Evolutionary conservation across 2,113 vertebrate species (phyloP).

Genomic region (Cervus canadensis): DNA sequence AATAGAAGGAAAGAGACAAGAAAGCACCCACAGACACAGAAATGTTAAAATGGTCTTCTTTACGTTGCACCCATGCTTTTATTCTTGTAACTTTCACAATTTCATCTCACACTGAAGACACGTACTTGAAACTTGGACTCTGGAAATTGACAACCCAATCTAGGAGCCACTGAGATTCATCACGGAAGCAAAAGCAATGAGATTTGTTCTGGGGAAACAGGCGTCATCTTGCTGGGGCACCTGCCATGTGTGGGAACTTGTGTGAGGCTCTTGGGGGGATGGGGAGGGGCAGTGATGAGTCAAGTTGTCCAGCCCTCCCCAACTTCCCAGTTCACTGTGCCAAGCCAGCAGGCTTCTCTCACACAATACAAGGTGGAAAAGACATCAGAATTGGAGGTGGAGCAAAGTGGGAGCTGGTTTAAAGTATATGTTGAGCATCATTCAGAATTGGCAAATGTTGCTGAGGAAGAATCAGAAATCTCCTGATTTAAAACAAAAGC

Average conservation of each 20-base stretch:
- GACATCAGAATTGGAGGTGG: not conserved
- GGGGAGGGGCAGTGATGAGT: not conserved
- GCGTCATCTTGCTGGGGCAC: not conserved
- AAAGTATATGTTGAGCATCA: rapidly evolving
- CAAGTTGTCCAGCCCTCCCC: not conserved
- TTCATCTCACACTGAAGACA: not conserved
- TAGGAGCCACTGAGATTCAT: not conserved
- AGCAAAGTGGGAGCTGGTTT: too few relatives aligned
- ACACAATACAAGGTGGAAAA: rapidly evolving
- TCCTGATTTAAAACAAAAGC: not conserved
- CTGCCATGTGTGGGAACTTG: rapidly evolving
- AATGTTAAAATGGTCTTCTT: not conserved
- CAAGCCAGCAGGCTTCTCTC: not conserved
- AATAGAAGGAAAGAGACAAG: not conserved
- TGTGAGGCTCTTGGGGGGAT: rapidly evolving
- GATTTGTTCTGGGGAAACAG: not conserved
- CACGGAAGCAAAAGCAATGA: not conserved
- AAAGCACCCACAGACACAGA: not conserved
- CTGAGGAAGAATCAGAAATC: not conserved
- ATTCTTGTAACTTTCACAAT: not conserved
- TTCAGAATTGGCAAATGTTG: not conserved
- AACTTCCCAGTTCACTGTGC: not conserved
- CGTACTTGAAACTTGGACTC: not conserved
- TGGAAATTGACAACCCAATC: not conserved
- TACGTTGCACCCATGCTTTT: rapidly evolving